Base-by-base conservation (phyloP, 2,888 invertebrate genomes). In the Heteromurus nitidus region DNA sequence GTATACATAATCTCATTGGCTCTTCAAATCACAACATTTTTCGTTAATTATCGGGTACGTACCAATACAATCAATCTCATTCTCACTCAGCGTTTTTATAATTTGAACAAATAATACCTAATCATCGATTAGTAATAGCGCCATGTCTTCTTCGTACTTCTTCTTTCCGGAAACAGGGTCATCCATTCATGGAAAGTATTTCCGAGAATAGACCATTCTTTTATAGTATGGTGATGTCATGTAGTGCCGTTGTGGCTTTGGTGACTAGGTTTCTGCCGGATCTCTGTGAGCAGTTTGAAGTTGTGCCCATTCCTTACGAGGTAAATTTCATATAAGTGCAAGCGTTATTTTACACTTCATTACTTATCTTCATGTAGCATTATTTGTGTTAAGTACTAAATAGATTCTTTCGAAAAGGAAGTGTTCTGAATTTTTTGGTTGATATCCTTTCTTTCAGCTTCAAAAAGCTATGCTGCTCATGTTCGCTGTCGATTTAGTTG, bases 1-100 rank as follows among this genome's bases (percentile, higher is more conserved):
- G 98, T 99, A 16, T 99, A 99, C 89, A 95, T 99, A 80, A 97
- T 99, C 88, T 98, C 98, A 0, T 95, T 99, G 93, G 94, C 98
- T 18, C 91, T 99, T 83, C 99, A 99, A 91, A 94, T 99, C 86
- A 96, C 97, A 1, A 99, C 99, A 13, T 99, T 99, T 90, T 98
- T 98, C 77, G 97, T 99, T 80, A 99, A 99, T 90, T 99, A 99
- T 89, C 94, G 98, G 92, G 98, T 98, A 90, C 90, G 89, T n/a
- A 2, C 22, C 26, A 58, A 7, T 58, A n/a, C n/a, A n/a, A n/a
- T n/a, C n/a, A n/a, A n/a, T n/a, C n/a, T n/a, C n/a, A n/a, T n/a
- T n/a, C n/a, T n/a, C n/a, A n/a, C n/a, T n/a, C n/a, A n/a, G n/a
- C n/a, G n/a, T n/a, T n/a, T n/a, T n/a, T n/a, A n/a, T n/a, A n/a